Base-by-base conservation (phyloP, 1,140 invertebrate genomes). In the Metaphire vulgaris region DNA sequence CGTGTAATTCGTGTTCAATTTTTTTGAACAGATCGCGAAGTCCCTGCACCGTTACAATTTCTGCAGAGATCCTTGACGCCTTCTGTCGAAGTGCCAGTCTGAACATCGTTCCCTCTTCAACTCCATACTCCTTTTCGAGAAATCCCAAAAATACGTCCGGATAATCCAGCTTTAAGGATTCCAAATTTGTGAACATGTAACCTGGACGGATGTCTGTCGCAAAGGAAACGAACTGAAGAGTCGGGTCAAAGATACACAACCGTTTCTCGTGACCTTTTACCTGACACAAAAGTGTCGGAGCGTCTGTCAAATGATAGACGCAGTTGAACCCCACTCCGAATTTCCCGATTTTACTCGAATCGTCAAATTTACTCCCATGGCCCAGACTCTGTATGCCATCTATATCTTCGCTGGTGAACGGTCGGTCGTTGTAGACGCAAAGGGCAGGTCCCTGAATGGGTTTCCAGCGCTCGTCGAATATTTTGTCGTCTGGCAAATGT, bases 261-360 rank as follows among this genome's bases (percentile, higher is more conserved):
- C 0, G 16, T 15, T 30, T 12, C 30, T 79, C 79, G 64, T n/a
- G 33, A 66, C 66, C 74, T 33, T 69, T 31, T 31, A 41, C 72
- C 33, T 77, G 76, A 31, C 81, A 82, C 21, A 83, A 67, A 71
- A 85, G 83, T 21, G 83, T 83, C 12, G 84, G 84, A 0, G 76
- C 78, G 76, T 85, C 83, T 6, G 84, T 85, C 21, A 85, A 67
- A 77, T 83, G 81, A 76, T 84, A 85, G 28, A 85, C 83, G 70
- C 79, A 82, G 76, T 85, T 85, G 78, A 85, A 85, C 1, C 84
- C 84, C 72, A 85, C 80, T 77, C 79, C 79, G 33, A 72, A 78
- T 67, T 78, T 76, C 1, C 75, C 81, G 21, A 78, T 81, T 74
- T 79, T 80, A 30, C 70, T 76, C 1, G 78, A 56, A 66, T 80